Evolutionary conservation across 2,113 vertebrate genomes (phyloP).

Genomic region (Oncorhynchus masou): DNA sequence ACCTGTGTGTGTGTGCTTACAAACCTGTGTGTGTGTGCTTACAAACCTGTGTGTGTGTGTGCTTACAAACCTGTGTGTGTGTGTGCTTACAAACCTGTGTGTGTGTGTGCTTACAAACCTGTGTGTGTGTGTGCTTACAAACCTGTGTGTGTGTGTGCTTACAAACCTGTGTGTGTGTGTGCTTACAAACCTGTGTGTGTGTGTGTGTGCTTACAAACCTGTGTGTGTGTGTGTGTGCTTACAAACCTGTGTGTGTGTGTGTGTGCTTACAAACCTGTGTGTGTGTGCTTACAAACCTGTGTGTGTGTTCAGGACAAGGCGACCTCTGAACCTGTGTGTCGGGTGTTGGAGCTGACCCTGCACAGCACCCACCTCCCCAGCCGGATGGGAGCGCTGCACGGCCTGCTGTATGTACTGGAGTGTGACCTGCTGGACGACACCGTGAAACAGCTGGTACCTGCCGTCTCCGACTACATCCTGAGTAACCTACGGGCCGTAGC

Average conservation of each 20-base stretch:
- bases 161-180: too few relatives aligned
- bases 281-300: too few relatives aligned
- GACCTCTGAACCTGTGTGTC: constrained; percentile 90
- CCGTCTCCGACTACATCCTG: constrained; percentile 89
- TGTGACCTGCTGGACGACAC: constrained; percentile 96
- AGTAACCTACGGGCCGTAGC: constrained; percentile 85
- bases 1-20: constrained; percentile 54
- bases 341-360: constrained; percentile 88
- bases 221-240: not conserved
- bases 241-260: constrained; percentile 13
- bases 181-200: not conserved
- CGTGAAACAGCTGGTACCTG: constrained; percentile 88
- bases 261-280: too few relatives aligned
- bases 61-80: too few relatives aligned
- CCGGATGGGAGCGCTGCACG: constrained; percentile 91
- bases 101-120: too few relatives aligned
- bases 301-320: constrained; percentile 86
- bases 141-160: too few relatives aligned
- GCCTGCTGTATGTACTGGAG: constrained; percentile 91
- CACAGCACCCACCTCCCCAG: constrained; percentile 93
- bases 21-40: too few relatives aligned
- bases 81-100: too few relatives aligned
- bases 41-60: too few relatives aligned
- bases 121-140: too few relatives aligned
- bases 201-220: too few relatives aligned